Conservation (phyloP, 2,113 vertebrate genomes). For the Xenopus laevis region DNA sequence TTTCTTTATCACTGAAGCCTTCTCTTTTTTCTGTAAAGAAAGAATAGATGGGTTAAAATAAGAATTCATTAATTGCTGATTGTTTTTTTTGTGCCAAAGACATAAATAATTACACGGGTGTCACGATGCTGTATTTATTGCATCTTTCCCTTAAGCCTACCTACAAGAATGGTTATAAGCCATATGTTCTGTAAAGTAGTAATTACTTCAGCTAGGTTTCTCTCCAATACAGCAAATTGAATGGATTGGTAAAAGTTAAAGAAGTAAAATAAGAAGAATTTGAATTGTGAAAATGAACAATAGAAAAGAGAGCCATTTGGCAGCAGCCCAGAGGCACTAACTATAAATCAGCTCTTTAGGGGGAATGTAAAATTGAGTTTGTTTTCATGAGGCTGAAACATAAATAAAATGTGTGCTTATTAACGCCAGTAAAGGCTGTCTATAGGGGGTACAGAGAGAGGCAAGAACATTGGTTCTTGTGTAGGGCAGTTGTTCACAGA, state of each 20-base stretch:
- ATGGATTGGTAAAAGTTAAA: not conserved
- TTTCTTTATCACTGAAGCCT: constrained; percentile 89
- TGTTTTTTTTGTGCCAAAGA: constrained; percentile 21
- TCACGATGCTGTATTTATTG: not conserved
- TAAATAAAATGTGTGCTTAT: no score
- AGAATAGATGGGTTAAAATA: constrained; percentile 52
- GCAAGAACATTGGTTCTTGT: no score
- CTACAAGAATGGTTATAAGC: not conserved
- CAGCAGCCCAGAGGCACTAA: not conserved
- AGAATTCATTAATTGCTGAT: constrained; percentile 7
- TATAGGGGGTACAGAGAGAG: no score
- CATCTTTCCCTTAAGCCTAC: not conserved
- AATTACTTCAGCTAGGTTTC: not conserved
- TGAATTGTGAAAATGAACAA: not conserved
- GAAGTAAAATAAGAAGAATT: not conserved
- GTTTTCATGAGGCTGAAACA: no score
- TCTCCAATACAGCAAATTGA: not conserved
- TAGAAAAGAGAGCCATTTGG: not conserved
- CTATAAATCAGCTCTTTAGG: not conserved
- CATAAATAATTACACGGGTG: constrained; percentile 27
- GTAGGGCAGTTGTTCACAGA: no score
- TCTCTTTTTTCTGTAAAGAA: constrained; percentile 89
- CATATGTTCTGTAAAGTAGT: not conserved
- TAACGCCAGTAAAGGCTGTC: no score
- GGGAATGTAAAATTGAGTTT: not conserved